Conservation (phyloP, 1,140 invertebrate species). For the Bombyx mandarina region DNA sequence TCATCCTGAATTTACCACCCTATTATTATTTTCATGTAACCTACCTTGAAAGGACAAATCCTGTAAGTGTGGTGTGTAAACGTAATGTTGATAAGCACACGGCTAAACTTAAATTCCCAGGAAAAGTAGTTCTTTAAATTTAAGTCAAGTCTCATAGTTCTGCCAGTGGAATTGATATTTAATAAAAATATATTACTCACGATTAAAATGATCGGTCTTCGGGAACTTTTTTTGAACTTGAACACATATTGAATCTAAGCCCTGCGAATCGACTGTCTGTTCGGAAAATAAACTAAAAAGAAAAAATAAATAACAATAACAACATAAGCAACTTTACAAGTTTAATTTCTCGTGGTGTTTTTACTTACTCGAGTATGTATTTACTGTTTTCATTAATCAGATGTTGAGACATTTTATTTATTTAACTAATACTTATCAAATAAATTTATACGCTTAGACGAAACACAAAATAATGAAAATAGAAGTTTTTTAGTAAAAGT, state of each 20-base stretch:
- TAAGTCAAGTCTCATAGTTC: no score
- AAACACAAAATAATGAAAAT: no score
- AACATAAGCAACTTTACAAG: conserved; percentile 10
- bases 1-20: no score
- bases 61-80: no score
- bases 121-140: no score
- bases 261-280: conserved; percentile 62
- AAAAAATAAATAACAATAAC: conserved; percentile 6
- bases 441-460: no score
- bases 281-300: conserved; percentile 68
- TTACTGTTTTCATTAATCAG: conserved; percentile 59
- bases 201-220: conserved; percentile 83
- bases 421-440: neutral
- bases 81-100: no score
- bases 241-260: conserved; percentile 60
- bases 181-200: conserved; percentile 40
- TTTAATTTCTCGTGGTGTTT: conserved; percentile 7
- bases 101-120: no score
- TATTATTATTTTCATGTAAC: no score
- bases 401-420: conserved; percentile 50
- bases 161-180: no score
- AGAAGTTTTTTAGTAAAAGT: no score
- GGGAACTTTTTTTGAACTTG: conserved; percentile 83
- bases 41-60: no score
- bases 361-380: conserved; percentile 61